Evolutionary conservation across 2,888 invertebrate species (phyloP).

Genomic region (Microchrysa polita): DNA sequence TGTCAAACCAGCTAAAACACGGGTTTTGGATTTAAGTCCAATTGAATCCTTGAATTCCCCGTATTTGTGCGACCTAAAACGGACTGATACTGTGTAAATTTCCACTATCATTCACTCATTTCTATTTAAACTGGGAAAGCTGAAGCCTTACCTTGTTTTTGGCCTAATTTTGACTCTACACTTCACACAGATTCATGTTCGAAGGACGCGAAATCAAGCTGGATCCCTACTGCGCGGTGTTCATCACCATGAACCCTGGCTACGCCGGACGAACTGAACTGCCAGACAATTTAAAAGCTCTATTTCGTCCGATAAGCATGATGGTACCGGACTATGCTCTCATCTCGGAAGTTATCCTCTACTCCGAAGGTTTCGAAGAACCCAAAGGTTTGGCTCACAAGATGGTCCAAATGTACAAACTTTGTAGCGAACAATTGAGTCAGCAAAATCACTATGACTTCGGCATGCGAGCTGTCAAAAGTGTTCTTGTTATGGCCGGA

Average conservation of each 20-base stretch:
- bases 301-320: conserved; percentile 89
- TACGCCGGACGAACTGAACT: conserved; percentile 90
- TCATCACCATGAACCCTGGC: conserved; percentile 93
- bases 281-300: conserved; percentile 87
- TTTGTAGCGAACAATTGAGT: conserved; percentile 90
- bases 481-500: conserved; percentile 92
- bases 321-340: conserved; percentile 92
- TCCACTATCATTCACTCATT: too few species aligned
- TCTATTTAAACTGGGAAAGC: too few species aligned
- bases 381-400: conserved; percentile 88
- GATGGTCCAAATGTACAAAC: conserved; percentile 92
- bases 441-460: conserved; percentile 95
- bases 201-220: conserved; percentile 89
- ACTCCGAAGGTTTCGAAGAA: conserved; percentile 91
- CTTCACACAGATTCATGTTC: conserved; percentile 86
- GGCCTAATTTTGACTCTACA: too few species aligned
- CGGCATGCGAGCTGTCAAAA: conserved; percentile 93
- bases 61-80: too few species aligned
- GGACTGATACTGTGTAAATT: too few species aligned
- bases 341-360: conserved; percentile 91
- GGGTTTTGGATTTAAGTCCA: too few species aligned
- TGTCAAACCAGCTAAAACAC: too few species aligned
- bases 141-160: too few species aligned
- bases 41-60: neutral
- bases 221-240: conserved; percentile 82